Base-by-base conservation (phyloP, 1,140 invertebrate species). In the Sinella curviseta region DNA sequence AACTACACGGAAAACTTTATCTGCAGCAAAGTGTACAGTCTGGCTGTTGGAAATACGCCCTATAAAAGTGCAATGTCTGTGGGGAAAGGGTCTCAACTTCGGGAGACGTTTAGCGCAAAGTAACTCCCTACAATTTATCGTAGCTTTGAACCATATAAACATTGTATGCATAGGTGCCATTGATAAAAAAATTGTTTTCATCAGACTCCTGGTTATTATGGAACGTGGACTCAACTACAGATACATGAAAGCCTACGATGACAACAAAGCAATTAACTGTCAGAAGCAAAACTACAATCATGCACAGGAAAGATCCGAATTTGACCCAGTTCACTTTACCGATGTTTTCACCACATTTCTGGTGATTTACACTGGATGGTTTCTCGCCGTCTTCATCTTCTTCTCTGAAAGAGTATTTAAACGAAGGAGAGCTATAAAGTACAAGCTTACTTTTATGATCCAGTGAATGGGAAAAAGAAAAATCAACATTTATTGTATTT, bases 21-120 rank as follows among this genome's bases (percentile, higher is more conserved):
- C 4, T 75, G 74, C 35, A 75, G 8, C 14, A 26, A 2, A 4
- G 2, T 75, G 34, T 36, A 20, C 26, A 75, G 28, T 8, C 1
- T 75, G 3, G 3, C 34, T n/a, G 74, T 48, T 26, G 3, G 17
- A 4, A 54, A 48, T 17, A 26, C 39, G 14, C 74, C 24, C 1
- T 75, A 39, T 24, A 75, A 75, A 54, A 75, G 39, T 26, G 34
- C 74, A 1, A 39, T 75, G 74, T 75, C n/a, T 14, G 35, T 75
- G 14, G 39, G 39, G 24, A 75, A 75, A 30, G 74, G 34, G 20
- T 75, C 74, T 16, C 35, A 75, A 30, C 24, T 8, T 30, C 17
- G 16, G 26, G 74, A 75, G 28, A 36, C 39, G 14, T 54, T 75
- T 75, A 48, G 28, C 14, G 14, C 8, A 3, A 75, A 75, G 74